These are phyloP conservation scores for Rhinella marina DNA, from an alignment of 2,797 vertebrate species.

Conservation along the genomic window DNA sequence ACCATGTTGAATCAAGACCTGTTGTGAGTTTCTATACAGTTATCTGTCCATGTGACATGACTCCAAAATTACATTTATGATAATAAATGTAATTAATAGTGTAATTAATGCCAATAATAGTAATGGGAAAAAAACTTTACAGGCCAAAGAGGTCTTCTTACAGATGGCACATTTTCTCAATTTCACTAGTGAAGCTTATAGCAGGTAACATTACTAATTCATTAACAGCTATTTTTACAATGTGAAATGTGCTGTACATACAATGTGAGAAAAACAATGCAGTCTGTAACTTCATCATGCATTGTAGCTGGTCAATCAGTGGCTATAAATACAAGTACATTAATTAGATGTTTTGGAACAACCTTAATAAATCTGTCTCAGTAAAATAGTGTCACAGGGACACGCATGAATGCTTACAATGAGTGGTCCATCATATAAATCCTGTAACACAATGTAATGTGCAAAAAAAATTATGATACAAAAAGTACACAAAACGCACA, in stretches of 20 bases:
- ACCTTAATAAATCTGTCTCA: not conserved
- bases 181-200: constrained; percentile 5
- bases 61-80: too few species aligned
- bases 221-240: not conserved
- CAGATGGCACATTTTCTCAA: not conserved
- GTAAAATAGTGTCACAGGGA: not conserved
- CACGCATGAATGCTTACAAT: not conserved
- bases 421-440: not conserved
- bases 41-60: not conserved
- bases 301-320: constrained; percentile 25
- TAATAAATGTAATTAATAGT: too few species aligned
- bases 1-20: not conserved
- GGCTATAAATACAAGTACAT: not conserved
- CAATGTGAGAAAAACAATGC: constrained; percentile 32
- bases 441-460: not conserved
- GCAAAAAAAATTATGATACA: not conserved
- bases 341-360: not conserved
- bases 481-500: not conserved
- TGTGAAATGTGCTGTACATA: not conserved
- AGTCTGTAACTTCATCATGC: constrained; percentile 13
- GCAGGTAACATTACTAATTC: constrained; percentile 14
- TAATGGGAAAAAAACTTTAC: not conserved
- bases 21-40: not conserved
- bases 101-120: not conserved
- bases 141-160: not conserved